Evolutionary conservation across 2,113 vertebrate genomes (phyloP).

Genomic region (Ascaphus truei): DNA sequence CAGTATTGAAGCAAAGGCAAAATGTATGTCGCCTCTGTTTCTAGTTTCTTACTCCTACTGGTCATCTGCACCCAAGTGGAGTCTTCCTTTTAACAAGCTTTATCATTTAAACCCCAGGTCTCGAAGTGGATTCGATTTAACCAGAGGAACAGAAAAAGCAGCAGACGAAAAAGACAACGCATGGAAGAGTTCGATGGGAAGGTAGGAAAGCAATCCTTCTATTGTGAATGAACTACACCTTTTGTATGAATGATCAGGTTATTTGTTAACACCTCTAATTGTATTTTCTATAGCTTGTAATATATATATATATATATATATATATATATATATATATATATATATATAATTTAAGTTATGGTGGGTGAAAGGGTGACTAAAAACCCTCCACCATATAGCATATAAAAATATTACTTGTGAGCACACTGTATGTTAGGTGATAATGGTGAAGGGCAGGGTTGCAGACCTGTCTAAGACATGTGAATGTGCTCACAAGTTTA

Average conservation of each 20-base stretch:
- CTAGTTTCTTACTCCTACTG: slow-evolving; percentile 43
- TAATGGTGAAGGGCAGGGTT: too few species aligned
- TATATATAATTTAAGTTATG: too few species aligned
- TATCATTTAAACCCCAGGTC: slow-evolving; percentile 73
- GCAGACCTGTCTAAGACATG: too few species aligned
- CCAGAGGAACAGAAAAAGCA: slow-evolving; percentile 68
- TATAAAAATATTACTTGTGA: too few species aligned
- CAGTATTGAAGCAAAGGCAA: slow-evolving; percentile 50
- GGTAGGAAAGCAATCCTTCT: slow-evolving; percentile 71
- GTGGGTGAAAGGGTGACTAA: too few species aligned
- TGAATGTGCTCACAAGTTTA: too few species aligned
- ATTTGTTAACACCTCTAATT: too few species aligned
- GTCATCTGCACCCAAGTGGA: slow-evolving; percentile 37
- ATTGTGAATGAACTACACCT: too few species aligned
- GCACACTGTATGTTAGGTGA: too few species aligned
- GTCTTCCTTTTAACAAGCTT: slow-evolving; percentile 42
- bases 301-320: background rate
- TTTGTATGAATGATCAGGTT: too few species aligned
- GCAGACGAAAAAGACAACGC: slow-evolving; percentile 71
- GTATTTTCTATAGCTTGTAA: too few species aligned
- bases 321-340: background rate
- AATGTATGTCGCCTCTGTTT: slow-evolving; percentile 43
- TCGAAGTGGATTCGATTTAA: slow-evolving; percentile 84
- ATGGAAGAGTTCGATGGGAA: slow-evolving; percentile 74
- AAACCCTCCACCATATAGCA: too few species aligned